Conservation (phyloP, 2,888 invertebrate genomes). For the Nomada fabriciana region DNA sequence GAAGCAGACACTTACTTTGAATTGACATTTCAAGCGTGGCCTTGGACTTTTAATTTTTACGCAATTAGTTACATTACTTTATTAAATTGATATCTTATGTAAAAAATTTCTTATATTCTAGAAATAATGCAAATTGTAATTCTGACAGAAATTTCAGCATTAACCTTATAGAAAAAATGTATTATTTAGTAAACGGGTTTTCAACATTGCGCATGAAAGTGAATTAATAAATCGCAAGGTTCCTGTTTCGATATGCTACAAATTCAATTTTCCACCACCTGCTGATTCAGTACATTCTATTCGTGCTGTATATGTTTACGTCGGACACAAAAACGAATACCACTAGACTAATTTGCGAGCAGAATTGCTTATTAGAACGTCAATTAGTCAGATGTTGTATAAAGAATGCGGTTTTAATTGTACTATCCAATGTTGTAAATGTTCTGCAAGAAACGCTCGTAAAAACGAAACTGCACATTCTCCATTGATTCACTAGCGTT, state of each 20-base stretch:
- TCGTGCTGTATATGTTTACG: neutral
- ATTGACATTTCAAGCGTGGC: too few species aligned
- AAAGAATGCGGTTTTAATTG: constrained; percentile 20
- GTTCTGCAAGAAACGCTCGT: neutral
- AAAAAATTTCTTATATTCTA: too few species aligned
- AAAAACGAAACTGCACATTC: constrained; percentile 8
- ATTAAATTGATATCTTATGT: neutral
- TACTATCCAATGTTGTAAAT: constrained; percentile 20
- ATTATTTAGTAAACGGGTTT: too few species aligned
- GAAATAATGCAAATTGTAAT: too few species aligned
- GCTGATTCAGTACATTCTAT: neutral
- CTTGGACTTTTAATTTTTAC: neutral
- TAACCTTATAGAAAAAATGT: too few species aligned
- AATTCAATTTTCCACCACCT: neutral
- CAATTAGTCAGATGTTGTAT: neutral
- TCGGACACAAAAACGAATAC: neutral
- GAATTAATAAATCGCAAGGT: too few species aligned
- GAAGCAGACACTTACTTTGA: too few species aligned
- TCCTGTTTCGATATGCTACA: too few species aligned
- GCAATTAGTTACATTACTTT: neutral
- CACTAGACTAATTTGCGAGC: neutral
- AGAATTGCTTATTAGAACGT: neutral
- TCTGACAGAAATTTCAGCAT: too few species aligned
- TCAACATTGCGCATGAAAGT: too few species aligned
- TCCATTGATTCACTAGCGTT: constrained; percentile 1